Conservation (phyloP, 1,140 invertebrate genomes). For the Ostrea edulis region DNA sequence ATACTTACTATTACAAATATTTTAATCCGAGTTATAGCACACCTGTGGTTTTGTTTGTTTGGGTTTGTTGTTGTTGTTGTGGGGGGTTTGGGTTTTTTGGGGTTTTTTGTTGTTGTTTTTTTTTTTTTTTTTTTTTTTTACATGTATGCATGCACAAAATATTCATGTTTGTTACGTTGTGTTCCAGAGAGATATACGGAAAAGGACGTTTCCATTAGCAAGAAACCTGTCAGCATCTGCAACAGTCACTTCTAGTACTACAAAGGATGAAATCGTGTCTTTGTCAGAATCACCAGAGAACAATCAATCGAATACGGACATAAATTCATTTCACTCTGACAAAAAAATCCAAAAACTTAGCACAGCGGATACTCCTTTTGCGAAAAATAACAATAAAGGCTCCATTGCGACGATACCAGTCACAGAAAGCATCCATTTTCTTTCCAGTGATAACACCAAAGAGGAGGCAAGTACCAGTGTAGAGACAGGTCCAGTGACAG, state of each 20-base stretch:
- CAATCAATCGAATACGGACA: background rate
- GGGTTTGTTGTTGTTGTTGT: no score
- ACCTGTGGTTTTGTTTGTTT: no score
- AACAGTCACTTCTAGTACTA: background rate
- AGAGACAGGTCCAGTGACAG: background rate
- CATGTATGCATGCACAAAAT: no score
- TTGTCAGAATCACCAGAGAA: background rate
- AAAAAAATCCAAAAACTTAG: background rate
- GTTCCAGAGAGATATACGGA: background rate
- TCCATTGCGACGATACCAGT: background rate
- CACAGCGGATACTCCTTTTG: background rate
- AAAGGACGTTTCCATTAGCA: background rate
- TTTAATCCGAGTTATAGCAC: no score
- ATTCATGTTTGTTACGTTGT: background rate
- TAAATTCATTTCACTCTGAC: background rate
- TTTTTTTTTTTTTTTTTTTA: no score
- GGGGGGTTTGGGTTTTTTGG: no score
- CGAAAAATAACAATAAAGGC: background rate
- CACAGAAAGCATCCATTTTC: background rate
- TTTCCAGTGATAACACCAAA: background rate
- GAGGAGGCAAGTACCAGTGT: background rate
- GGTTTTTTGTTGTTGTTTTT: no score
- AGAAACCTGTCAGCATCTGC: background rate
- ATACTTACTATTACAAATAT: no score
- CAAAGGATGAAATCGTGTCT: background rate